Base-by-base conservation (phyloP, 1,140 invertebrate species). In the Anastrepha ludens region DNA sequence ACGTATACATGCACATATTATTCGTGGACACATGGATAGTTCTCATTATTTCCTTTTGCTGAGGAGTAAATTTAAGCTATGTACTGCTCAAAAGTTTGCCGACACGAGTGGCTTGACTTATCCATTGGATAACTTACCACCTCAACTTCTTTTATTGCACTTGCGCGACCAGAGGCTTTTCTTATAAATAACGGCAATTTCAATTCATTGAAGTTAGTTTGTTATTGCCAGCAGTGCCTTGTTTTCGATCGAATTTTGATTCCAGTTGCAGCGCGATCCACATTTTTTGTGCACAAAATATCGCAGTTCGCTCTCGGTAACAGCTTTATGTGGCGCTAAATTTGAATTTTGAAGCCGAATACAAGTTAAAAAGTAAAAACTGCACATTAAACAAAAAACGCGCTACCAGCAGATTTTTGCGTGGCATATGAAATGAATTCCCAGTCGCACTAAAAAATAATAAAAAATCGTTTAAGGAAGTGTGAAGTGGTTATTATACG, bases 131-230 rank as follows among this genome's bases (percentile, higher is more conserved):
- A 74, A 13, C 67, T 47, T 74, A 44, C 17, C 41, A 17, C 17
- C 39, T 74, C 13, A 17, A 41, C 41, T 74, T 15, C 13, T 47
- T 74, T 39, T 74, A 44, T 44, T 47, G 13, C 13, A 74, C 13
- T 74, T 47, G 67, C 7, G 67, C 67, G 67, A 47, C 39, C 41
- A 44, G 67, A 47, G 20, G 9, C 41, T 74, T 74, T 74, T 74
- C 67, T 74, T 74, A 74, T 74, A 74, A 74, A 74, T 74, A 74
- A 74, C 67, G 67, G 41, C 15, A 74, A 44, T 47, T 74, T 74
- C 67, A 74, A 74, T 74, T 47, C 67, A 74, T 47, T 2, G 39
- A 15, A 47, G 64, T 67, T 74, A 74, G 67, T 74, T 74, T 74
- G 41, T 15, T 74, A 41, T 74, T 47, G 67, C 9, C 67, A 74